Base-by-base conservation (phyloP, 2,113 vertebrate species). In the Brienomyrus brachyistius region DNA sequence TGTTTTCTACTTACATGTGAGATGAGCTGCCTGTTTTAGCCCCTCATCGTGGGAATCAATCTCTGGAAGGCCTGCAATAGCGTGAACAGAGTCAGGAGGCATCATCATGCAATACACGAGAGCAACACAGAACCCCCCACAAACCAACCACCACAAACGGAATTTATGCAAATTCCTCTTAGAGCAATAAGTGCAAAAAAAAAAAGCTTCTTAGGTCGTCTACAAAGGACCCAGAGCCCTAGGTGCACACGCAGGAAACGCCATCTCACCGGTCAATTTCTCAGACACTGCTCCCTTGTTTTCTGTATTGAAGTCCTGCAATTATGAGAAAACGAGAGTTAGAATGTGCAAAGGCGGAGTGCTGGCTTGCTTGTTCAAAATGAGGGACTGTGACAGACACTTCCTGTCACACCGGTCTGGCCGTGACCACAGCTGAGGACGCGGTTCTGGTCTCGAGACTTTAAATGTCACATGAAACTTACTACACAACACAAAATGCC, bases 351-450 rank as follows among this genome's bases (percentile, higher is more conserved):
- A n/a, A 88, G 31, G 13, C 19, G 0, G 56, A 27, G 40, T 4
- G 17, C 19, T 35, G 66, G 45, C n/a, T 31, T 48, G 45, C 23
- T 23, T 43, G 21, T 31, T 11, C 50, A 19, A 84, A 84, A 7
- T 7, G 5, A 52, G 48, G 31, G 51, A 35, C 51, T 54, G 5
- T 8, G 85, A 5, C 51, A n/a, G 51, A 21, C 5, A 35, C 77
- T 80, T 91, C 90, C 90, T 91, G 90, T 91, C 35, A 52, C 35
- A 87, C 10, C 40, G 52, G 52, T 27, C 23, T 83, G 47, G 27
- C 70, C 70, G 19, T 89, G 54, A 89, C 90, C 90, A 91, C 90
- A 91, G 77, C 77, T 89, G 43, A 82, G 45, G 70, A 62, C 35
- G 15, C 5, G 6, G 31, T 52, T 86, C 77, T 7, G 90, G 31